These are phyloP conservation scores for Gadus chalcogrammus DNA, from an alignment of 2,113 vertebrate genomes.

Conservation along the genomic window DNA sequence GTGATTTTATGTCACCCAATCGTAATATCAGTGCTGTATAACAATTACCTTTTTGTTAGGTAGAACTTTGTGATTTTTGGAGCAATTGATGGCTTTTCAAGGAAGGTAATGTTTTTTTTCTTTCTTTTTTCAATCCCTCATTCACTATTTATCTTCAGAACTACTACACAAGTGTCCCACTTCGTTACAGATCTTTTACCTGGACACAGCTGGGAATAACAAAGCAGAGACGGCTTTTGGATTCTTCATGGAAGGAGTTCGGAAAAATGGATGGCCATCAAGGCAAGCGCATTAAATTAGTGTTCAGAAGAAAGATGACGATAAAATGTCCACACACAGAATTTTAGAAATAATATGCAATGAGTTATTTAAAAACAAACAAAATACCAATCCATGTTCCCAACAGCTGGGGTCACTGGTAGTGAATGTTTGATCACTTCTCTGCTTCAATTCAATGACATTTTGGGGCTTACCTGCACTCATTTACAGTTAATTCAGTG, in stretches of 20 bases:
- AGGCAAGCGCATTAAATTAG: not conserved
- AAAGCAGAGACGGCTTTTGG: conserved; percentile 10
- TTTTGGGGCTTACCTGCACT: not conserved
- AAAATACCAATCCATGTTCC: conserved; percentile 3
- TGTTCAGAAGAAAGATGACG: not conserved
- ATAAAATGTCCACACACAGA: no score
- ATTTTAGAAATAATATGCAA: not conserved
- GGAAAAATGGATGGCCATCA: conserved; percentile 6
- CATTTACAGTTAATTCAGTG: not conserved
- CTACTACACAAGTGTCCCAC: not conserved
- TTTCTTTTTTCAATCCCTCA: conserved; percentile 7
- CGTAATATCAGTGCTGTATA: not conserved
- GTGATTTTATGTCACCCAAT: conserved; percentile 7
- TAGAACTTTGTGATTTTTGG: conserved; percentile 27
- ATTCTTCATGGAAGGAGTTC: conserved; percentile 15
- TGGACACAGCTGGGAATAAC: conserved; percentile 7
- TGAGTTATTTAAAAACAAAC: not conserved
- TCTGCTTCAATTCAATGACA: not conserved
- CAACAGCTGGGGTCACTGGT: not conserved
- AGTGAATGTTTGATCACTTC: not conserved
- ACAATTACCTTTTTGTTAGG: conserved; percentile 10
- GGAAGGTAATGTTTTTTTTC: conserved; percentile 12
- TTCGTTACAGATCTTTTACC: conserved; percentile 12
- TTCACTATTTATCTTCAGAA: conserved; percentile 3
- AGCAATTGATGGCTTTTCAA: conserved; percentile 18